Percentiles rank a stretch among this genome's conserved stretches.
These are phyloP conservation scores for Protobothrops flavoviridis DNA, from an alignment of 2,113 vertebrate genomes.

Conservation along the genomic window DNA sequence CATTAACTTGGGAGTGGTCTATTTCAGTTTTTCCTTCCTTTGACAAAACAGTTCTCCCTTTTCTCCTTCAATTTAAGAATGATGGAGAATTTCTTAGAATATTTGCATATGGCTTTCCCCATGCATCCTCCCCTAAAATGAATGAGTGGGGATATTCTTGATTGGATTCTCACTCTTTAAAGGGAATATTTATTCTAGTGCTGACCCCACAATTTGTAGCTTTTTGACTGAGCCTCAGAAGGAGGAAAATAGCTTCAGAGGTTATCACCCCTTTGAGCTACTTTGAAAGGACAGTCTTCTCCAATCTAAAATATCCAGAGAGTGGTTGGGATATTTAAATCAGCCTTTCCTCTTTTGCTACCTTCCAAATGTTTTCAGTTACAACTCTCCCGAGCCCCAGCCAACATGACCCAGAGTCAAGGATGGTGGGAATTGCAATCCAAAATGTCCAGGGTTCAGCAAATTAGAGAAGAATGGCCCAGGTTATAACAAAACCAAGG, in stretches of 20 bases:
- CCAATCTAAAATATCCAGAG: not conserved
- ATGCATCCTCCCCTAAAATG: not conserved
- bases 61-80: not conserved
- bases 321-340: not conserved
- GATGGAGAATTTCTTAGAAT: not conserved
- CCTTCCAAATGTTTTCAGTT: not conserved
- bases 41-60: not conserved
- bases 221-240: not conserved
- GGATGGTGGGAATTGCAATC: not conserved
- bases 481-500: not conserved
- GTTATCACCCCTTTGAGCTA: not conserved
- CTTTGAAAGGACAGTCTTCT: not conserved
- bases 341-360: not conserved
- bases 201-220: not conserved
- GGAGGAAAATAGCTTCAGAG: not conserved
- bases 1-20: not conserved
- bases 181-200: not conserved
- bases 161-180: not conserved
- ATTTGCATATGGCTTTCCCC: not conserved
- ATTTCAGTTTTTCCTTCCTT: not conserved
- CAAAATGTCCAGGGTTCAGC: not conserved
- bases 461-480: not conserved
- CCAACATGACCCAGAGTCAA: not conserved
- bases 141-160: not conserved
- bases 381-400: not conserved